phyloP scores from a whole-genome alignment of 2,797 vertebrate species.

The Catostomus latipinnis region DNA sequence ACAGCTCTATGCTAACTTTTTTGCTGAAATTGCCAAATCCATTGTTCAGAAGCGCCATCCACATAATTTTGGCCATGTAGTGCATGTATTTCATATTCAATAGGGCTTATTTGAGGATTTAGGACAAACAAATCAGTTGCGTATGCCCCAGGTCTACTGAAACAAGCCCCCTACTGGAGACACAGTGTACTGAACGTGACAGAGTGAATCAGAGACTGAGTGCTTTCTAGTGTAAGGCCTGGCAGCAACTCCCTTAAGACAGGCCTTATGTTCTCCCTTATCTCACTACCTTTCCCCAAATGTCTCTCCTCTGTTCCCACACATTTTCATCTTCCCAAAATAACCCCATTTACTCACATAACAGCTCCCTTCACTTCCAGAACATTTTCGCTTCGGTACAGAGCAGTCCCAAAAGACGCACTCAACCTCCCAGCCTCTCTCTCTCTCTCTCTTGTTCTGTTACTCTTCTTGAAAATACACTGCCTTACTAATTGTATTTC shows the following conservation, averaged over 20 bases:
- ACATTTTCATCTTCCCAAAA: slow-evolving; percentile 72
- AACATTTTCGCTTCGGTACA: slow-evolving; percentile 69
- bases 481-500: not conserved
- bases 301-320: slow-evolving; percentile 67
- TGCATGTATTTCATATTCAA: too few species aligned
- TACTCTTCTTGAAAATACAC: slow-evolving; percentile 22
- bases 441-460: slow-evolving; percentile 1
- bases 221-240: slow-evolving; percentile 64
- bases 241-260: slow-evolving; percentile 57
- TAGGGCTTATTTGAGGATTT: too few species aligned
- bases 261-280: slow-evolving; percentile 41
- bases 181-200: not conserved
- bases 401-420: slow-evolving; percentile 68
- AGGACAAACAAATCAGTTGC: not conserved
- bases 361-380: slow-evolving; percentile 73
- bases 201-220: slow-evolving; percentile 51
- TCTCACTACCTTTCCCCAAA: slow-evolving; percentile 58
- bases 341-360: slow-evolving; percentile 79
- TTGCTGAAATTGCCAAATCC: too few species aligned
- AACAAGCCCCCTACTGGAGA: slow-evolving; percentile 38
- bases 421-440: slow-evolving; percentile 33
- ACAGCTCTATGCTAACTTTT: too few species aligned
- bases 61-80: too few species aligned
- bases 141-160: not conserved
- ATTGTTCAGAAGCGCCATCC: too few species aligned